Conservation (phyloP, 1,140 invertebrate species). For the Drosophila sproati region DNA sequence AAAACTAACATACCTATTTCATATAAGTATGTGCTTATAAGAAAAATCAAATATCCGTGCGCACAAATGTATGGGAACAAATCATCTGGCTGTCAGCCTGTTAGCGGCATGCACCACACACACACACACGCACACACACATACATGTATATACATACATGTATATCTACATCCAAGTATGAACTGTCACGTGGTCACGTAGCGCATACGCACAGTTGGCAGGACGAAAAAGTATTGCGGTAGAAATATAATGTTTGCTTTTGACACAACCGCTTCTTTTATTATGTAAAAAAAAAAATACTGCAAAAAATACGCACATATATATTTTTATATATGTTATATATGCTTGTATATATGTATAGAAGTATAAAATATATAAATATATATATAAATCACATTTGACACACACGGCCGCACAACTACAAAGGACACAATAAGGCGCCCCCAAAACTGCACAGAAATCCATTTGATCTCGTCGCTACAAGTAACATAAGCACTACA, state of each 20-base stretch:
- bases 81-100: constrained; percentile 44
- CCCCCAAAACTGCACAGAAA: neutral
- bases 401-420: constrained; percentile 26
- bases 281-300: constrained; percentile 30
- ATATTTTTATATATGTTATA: constrained; percentile 1
- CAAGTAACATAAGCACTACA: constrained; percentile 6
- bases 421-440: constrained; percentile 3
- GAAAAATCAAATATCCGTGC: constrained; percentile 36
- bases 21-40: constrained; percentile 14
- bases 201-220: constrained; percentile 38
- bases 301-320: constrained; percentile 22
- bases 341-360: neutral
- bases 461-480: constrained; percentile 11
- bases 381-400: constrained; percentile 40
- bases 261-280: constrained; percentile 31
- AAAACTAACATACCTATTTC: constrained; percentile 18
- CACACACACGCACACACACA: neutral
- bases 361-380: neutral
- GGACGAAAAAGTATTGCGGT: constrained; percentile 2
- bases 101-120: neutral
- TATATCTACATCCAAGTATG: constrained; percentile 3
- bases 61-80: constrained; percentile 11
- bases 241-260: constrained; percentile 37
- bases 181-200: constrained; percentile 42
- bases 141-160: neutral